A percentile compares a stretch with the other conserved stretches of the same genome.
Evolutionary conservation across 2,888 invertebrate species (phyloP).

Genomic region (Teinopalpus imperialis): DNA sequence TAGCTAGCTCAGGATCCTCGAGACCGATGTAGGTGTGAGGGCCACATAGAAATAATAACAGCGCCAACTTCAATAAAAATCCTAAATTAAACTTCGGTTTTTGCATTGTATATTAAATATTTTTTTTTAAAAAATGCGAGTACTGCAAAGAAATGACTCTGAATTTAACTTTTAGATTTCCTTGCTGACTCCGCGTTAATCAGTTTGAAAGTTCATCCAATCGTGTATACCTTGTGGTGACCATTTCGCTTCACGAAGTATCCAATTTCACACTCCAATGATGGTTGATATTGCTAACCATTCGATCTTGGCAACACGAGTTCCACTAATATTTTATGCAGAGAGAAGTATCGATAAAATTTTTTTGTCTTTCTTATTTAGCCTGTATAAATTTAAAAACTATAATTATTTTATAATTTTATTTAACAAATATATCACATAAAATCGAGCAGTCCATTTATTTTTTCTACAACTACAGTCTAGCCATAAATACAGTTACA

Average conservation of each 20-base stretch:
- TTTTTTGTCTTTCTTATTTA: no score
- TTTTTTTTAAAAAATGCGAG: background rate
- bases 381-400: no score
- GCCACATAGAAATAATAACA: no score
- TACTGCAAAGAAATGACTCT: background rate
- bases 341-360: constrained; percentile 1
- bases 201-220: constrained; percentile 27
- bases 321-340: constrained; percentile 23
- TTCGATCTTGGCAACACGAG: constrained; percentile 32
- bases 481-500: no score
- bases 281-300: constrained; percentile 57
- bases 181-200: constrained; percentile 14
- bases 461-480: no score
- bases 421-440: background rate
- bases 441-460: no score
- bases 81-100: no score
- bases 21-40: no score
- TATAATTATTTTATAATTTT: background rate
- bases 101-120: no score
- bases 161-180: constrained; percentile 17
- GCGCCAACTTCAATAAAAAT: no score
- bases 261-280: constrained; percentile 65
- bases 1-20: no score
- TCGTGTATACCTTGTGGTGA: constrained; percentile 27
- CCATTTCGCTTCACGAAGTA: constrained; percentile 30